A percentile compares a stretch with the other conserved stretches of the same genome.
Conservation (phyloP, 2,797 vertebrate species). For the Cetoscarus ocellatus region DNA sequence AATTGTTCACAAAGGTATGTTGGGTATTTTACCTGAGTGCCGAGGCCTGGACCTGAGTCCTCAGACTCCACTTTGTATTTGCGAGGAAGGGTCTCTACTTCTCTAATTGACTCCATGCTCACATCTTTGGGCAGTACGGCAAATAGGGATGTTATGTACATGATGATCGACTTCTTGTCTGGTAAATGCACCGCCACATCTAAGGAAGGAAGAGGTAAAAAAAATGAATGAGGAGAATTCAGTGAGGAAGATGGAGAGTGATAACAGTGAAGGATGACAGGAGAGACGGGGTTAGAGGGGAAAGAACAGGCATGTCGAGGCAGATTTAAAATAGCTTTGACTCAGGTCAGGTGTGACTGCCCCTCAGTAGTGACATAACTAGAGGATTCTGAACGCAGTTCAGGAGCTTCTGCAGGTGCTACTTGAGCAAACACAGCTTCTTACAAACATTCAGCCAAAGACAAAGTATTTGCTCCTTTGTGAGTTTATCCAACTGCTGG, state of each 20-base stretch:
- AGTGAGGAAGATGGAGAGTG: constrained; percentile 22
- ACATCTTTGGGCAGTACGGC: constrained; percentile 97
- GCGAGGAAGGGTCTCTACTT: constrained; percentile 96
- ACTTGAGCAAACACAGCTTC: constrained; percentile 31
- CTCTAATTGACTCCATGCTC: constrained; percentile 95
- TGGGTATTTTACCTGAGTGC: constrained; percentile 79
- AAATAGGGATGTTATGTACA: constrained; percentile 98
- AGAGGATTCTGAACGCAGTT: constrained; percentile 16
- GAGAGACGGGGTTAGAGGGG: constrained; percentile 13
- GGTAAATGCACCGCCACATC: constrained; percentile 96
- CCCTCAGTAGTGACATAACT: constrained; percentile 23
- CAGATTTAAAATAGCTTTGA: constrained; percentile 40
- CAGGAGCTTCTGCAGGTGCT: constrained; percentile 12
- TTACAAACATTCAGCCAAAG: constrained; percentile 40
- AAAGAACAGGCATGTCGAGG: constrained; percentile 21
- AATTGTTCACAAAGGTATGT: constrained; percentile 2
- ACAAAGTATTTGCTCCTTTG: constrained; percentile 33
- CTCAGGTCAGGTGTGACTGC: constrained; percentile 41
- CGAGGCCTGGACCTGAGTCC: constrained; percentile 70
- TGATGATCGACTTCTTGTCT: constrained; percentile 99
- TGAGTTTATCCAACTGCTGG: constrained; percentile 42
- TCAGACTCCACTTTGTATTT: constrained; percentile 90
- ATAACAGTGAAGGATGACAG: constrained; percentile 26
- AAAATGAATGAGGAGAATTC: constrained; percentile 28
- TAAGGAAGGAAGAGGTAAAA: constrained; percentile 64